Base-by-base conservation (phyloP, 2,888 invertebrate species). In the Noctua janthe region DNA sequence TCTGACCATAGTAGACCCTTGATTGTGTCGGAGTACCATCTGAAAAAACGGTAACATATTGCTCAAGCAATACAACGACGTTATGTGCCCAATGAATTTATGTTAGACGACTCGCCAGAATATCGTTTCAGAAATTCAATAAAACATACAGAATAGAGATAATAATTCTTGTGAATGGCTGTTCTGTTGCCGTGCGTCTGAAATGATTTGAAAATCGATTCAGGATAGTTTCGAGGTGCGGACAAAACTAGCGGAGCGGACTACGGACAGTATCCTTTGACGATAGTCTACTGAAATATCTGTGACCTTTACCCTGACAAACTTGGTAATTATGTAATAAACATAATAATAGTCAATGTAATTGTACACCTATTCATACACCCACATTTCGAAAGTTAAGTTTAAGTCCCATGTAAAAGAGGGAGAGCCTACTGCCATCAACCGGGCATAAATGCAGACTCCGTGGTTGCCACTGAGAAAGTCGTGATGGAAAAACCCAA, bases 21-120 rank as follows among this genome's bases (percentile, higher is more conserved):
- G 76, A 83, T 79, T 87, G 80, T 59, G 62, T 70, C n/a, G 8
- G 20, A 35, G 23, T 23, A 64, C 13, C 17, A 39, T 39, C n/a
- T n/a, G n/a, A 79, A 79, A 82, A 82, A 82, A 62, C n/a, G 56
- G 35, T 56, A 84, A 79, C 72, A 83, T 81, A 86, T 88, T 81
- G 77, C 76, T 77, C 62, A 73, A 83, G 59, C 69, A 71, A 86
- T 74, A 81, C 74, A 73, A 70, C 54, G 78, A 39, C 35, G 20
- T 39, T 78, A 84, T 76, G 69, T 88, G 82, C 79, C 75, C 77
- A 79, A 67, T 84, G 83, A 86, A 84, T 87, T 81, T 86, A 86
- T 86, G 79, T 80, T 35, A 81, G 78, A 67, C 62, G 71, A 76
- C 54, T 67, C 74, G 66, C 76, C 66, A 78, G 67, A 82, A 87